These are phyloP conservation scores for Temnothorax curvispinosus DNA, from an alignment of 1,140 invertebrate genomes.

Conservation along the genomic window DNA sequence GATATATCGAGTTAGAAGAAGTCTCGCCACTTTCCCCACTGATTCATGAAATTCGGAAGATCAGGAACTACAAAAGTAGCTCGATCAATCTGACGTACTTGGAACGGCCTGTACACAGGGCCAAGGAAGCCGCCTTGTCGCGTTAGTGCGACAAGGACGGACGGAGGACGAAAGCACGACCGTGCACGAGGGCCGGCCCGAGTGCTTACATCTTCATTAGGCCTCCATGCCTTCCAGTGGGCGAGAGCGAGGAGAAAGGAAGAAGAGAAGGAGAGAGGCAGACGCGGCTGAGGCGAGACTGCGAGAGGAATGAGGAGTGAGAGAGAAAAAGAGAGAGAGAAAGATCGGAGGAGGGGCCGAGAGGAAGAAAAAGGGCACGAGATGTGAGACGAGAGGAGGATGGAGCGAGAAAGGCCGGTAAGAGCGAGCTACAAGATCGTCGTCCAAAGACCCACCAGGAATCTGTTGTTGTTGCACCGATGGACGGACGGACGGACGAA, in stretches of 20 bases:
- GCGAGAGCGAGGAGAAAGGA: conserved; percentile 68
- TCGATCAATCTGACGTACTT: conserved; percentile 38
- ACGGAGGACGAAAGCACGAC: conserved; percentile 80
- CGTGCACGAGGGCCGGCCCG: conserved; percentile 81
- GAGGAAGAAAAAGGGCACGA: conserved; percentile 75
- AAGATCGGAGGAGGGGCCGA: conserved; percentile 61
- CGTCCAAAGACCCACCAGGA: conserved; percentile 84
- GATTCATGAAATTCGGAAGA: conserved; percentile 3
- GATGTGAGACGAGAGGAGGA: conserved; percentile 64
- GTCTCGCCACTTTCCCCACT: neutral
- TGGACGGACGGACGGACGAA: conserved; percentile 74
- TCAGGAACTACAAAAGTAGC: conserved; percentile 16
- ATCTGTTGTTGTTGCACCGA: conserved; percentile 85
- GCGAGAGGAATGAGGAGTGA: conserved; percentile 26
- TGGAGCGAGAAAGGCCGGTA: conserved; percentile 28
- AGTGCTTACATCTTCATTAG: conserved; percentile 86
- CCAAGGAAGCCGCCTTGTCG: conserved; percentile 62
- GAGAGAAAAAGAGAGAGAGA: conserved; percentile 29
- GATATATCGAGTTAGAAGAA: neutral
- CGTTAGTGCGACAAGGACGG: conserved; percentile 73
- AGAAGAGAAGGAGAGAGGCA: conserved; percentile 19
- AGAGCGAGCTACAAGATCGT: conserved; percentile 75
- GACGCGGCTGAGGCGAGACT: conserved; percentile 42
- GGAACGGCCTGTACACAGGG: conserved; percentile 71
- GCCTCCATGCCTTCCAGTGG: conserved; percentile 77